These are phyloP conservation scores for Proales similis DNA, from an alignment of 1,140 invertebrate genomes.

Conservation along the genomic window DNA sequence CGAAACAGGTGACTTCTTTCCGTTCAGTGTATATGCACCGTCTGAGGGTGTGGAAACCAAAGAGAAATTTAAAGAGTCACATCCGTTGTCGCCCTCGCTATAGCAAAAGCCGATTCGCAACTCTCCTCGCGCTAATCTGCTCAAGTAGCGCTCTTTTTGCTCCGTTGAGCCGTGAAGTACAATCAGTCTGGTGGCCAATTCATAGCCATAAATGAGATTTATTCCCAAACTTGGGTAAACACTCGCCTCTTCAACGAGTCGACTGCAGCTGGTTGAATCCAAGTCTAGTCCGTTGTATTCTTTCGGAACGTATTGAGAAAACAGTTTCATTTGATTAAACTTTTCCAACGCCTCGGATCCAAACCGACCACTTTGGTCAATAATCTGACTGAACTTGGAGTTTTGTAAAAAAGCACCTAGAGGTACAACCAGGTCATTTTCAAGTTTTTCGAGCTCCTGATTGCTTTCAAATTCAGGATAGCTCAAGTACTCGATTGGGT, in stretches of 20 bases:
- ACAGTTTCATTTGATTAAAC: conserved; percentile 1
- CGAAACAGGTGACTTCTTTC: conserved; percentile 21
- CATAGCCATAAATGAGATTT: not conserved
- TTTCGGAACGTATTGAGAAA: not conserved
- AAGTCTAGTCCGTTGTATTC: conserved; percentile 25
- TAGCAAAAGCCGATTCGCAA: conserved; percentile 18
- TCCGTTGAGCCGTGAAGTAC: conserved; percentile 3
- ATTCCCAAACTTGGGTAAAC: conserved; percentile 11
- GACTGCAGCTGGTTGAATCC: conserved; percentile 11
- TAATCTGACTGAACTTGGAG: conserved; percentile 1
- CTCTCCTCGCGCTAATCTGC: not conserved
- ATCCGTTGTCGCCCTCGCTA: conserved; percentile 3
- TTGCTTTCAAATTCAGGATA: conserved; percentile 28
- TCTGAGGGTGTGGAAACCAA: not conserved
- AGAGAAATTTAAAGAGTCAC: not conserved
- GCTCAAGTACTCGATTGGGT: conserved; percentile 11
- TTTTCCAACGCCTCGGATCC: not conserved
- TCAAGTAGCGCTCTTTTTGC: conserved; percentile 12
- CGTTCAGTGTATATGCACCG: conserved; percentile 13
- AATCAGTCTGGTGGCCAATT: conserved; percentile 10
- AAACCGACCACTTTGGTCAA: conserved; percentile 26
- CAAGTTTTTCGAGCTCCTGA: not conserved
- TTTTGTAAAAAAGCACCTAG: not conserved
- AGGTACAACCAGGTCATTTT: conserved; percentile 1
- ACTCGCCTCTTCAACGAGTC: conserved; percentile 3